Evolutionary conservation across 2,888 invertebrate species (phyloP), one percentile per base, ranked within the genome.

Genomic region (Polyommatus icarus): DNA sequence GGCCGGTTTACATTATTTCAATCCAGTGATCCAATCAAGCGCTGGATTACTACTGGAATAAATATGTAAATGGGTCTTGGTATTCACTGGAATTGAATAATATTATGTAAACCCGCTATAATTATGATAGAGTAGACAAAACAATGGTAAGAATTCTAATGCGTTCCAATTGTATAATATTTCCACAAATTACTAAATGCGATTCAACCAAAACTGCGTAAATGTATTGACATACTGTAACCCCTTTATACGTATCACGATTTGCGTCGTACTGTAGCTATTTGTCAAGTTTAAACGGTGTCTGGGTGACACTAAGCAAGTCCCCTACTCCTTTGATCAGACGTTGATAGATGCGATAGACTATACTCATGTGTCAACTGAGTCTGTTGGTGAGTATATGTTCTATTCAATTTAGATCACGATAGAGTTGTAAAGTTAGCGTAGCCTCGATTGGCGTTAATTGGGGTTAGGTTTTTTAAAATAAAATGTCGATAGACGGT

Each of bases 241-340:
- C 20, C 7, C 8, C 20, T 24, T 61, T 24, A 20, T 12, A 3
- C 61, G 24, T 61, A 24, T 24, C 20, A 24, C 20, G 10, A 61
- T 20, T 61, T 24, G 20, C 61, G 20, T 61, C 61, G 61, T 10
- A 61, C 10, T 61, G 20, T 61, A 24, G 32, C 29, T 32, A 67
- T 67, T 67, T 32, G 12, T 67, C 67, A 67, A 67, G 67, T 67
- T 67, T 67, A 67, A 67, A 67, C 18, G 12, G 24, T 29, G 29
- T 15, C 32, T 32, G 67, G 67, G 67, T 67, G 67, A 67, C 67
- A 67, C 61, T 67, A 6, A 29, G 29, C 67, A 67, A 67, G 29
- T 24, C 67, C 67, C 67, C 67, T 5, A 67, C 67, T 67, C 67
- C 71, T 72, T 72, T 72, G 40, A 72, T 72, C 72, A 72, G 72